Conservation (phyloP, 2,888 invertebrate species). For the Heteromurus nitidus region DNA sequence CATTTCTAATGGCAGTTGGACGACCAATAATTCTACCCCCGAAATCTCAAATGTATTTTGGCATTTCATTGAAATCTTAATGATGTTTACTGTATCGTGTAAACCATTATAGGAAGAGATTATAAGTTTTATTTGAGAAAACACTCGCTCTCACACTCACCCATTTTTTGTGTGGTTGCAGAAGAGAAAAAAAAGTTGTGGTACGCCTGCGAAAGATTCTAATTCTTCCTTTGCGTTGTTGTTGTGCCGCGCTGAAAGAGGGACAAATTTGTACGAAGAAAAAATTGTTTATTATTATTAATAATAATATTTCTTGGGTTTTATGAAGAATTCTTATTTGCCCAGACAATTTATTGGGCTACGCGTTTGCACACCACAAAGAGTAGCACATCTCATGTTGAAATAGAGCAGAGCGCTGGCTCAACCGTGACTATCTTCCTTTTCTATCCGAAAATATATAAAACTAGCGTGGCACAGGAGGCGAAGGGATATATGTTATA, state of each 20-base stretch:
- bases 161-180: too few species aligned
- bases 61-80: background rate
- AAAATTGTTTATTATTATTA: constrained; percentile 6
- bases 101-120: background rate
- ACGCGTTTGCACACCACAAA: too few species aligned
- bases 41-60: too few species aligned
- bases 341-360: constrained; percentile 56
- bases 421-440: constrained; percentile 56
- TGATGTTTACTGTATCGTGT: background rate
- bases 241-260: background rate
- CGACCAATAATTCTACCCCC: too few species aligned
- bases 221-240: too few species aligned
- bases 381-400: background rate
- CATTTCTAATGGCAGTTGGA: too few species aligned
- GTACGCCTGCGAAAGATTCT: too few species aligned
- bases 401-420: constrained; percentile 55
- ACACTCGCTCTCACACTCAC: too few species aligned
- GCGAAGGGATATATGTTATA: background rate
- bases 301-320: constrained; percentile 3
- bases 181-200: too few species aligned
- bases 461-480: background rate
- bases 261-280: background rate
- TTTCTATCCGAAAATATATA: constrained; percentile 13
- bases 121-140: background rate
- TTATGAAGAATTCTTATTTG: constrained; percentile 56